Evolutionary conservation across 2,113 vertebrate species (phyloP), one percentile per base, ranked within the genome.

Genomic region (Paralichthys olivaceus): DNA sequence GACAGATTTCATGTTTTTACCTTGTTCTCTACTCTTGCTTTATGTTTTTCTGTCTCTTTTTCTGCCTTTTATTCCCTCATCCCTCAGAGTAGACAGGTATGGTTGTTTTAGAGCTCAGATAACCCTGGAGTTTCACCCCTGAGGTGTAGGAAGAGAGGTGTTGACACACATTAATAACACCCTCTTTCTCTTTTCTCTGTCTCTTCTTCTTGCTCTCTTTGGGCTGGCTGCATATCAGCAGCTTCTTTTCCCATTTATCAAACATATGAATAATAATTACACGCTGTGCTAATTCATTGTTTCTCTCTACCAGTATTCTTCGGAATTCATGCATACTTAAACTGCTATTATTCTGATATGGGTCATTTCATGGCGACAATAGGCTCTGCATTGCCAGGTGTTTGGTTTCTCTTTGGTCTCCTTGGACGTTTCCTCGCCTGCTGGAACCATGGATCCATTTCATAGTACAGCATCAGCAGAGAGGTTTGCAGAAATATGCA

Each of bases 251-350:
- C 63, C 71, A 71, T 89, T 89, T 87, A 78, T 89, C 80, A 81
- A 90, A 89, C 80, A 90, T 75, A 87, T 82, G 82, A 93, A 91
- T 92, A 91, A 89, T 92, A 91, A 93, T 90, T 87, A 88, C 73
- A 87, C 55, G 79, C 67, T 70, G 59, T 81, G 79, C 77, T 89
- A 86, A 85, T 92, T 80, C 85, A 88, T 87, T 91, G 84, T 90
- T 85, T 86, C 75, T 80, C 75, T 72, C 71, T 40, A 74, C 61
- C 84, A 55, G 65, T 84, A 77, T 89, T 93, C 74, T 79, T 59
- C 23, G 61, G 75, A 84, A 88, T 85, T 81, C 85, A 91, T 92
- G 87, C 84, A 90, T 90, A 85, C 78, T 84, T 90, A 90, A 91
- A 89, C 77, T 80, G 85, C 72, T 72, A 83, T 92, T 91, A 88